Base-by-base conservation (phyloP, 2,113 vertebrate genomes). In the Pao palembangensis region DNA sequence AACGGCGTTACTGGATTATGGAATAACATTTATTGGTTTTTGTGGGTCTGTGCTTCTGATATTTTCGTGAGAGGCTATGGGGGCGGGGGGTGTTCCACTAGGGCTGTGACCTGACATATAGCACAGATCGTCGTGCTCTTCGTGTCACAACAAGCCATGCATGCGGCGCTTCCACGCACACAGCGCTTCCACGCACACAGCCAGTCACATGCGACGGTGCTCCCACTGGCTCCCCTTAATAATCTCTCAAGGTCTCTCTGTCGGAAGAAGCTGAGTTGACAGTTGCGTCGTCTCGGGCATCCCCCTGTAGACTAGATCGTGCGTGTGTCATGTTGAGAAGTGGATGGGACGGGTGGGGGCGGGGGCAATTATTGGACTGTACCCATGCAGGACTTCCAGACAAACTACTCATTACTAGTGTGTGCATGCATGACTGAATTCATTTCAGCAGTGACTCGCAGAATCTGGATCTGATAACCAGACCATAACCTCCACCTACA, bases 241-340 rank as follows among this genome's bases (percentile, higher is more conserved):
- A 56, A 64, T 81, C 72, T 66, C 73, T 60, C 62, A 70, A 65
- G 76, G 74, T 76, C 71, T 79, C 67, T 76, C 67, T 78, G 76
- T 68, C 66, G 68, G 76, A 80, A 85, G 75, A 77, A 75, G 73
- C 60, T 49, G 65, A 75, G 67, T 77, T 82, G 82, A 79, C 79
- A 81, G 78, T 71, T 79, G 75, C 78, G 67, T 76, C 59, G 74
- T 17, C 78, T 63, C 58, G 86, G 87, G 84, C 78, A 85, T 84
- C 75, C 86, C 87, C 84, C 78, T 84, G 85, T 78, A 84, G 85
- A 83, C 2, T 13, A 8, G 17, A 17, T 79, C 83, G 61, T 75
- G 84, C 78, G 68, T 79, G 80, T 58, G 64, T 80, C 60, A 63
- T 71, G 76, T 64, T 61, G 12, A 44, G 23, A 21, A 5, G 38